phyloP scores from a whole-genome alignment of 1,140 invertebrate genomes.

The Cotesia chilonis region DNA sequence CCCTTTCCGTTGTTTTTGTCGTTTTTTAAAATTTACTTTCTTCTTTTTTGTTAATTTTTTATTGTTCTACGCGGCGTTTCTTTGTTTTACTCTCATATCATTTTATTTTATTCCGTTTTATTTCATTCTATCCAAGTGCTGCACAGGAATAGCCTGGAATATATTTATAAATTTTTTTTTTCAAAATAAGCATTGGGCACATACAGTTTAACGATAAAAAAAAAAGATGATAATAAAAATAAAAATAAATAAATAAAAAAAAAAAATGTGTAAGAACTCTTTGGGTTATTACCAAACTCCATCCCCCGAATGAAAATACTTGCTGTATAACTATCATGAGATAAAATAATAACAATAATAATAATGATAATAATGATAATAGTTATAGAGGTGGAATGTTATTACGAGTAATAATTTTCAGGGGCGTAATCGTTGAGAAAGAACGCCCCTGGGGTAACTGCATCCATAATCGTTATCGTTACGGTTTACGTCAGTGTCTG shows the following conservation, averaged over 20 bases:
- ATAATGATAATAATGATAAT: conserved; percentile 58
- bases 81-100: no score
- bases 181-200: no score
- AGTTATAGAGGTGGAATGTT: conserved; percentile 64
- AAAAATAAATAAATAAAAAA: conserved; percentile 5
- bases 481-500: conserved; percentile 62
- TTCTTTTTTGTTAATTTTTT: conserved; percentile 14
- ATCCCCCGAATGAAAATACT: conserved; percentile 22
- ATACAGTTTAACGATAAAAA: no score
- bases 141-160: no score
- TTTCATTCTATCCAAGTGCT: no score
- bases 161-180: no score
- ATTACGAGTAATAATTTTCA: conserved; percentile 66
- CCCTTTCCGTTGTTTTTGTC: neutral
- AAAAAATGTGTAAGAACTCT: neutral
- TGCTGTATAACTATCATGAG: conserved; percentile 45
- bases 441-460: conserved; percentile 61
- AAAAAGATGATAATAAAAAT: neutral
- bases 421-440: conserved; percentile 67
- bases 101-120: no score
- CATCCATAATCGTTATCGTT: conserved; percentile 67
- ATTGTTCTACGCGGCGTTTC: no score
- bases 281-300: conserved; percentile 17
- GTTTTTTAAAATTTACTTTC: conserved; percentile 11
- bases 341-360: conserved; percentile 56